A percentile compares a stretch with the other conserved stretches of the same genome.
phyloP scores from a whole-genome alignment of 2,113 vertebrate species.

The Oceanites oceanicus region DNA sequence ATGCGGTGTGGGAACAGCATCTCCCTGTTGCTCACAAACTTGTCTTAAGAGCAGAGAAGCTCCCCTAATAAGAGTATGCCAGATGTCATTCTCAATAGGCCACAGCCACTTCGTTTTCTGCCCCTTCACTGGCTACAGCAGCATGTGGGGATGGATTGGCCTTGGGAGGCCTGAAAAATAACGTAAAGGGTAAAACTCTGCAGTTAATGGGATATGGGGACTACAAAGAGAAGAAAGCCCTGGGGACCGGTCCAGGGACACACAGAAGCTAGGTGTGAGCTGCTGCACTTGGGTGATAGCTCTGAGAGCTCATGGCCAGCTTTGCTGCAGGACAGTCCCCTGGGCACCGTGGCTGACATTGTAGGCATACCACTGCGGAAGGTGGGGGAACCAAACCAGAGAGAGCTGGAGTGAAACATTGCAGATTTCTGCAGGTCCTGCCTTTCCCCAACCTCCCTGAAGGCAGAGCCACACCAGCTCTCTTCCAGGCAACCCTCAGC shows the following conservation, averaged over 20 bases:
- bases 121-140: neutral
- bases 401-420: neutral
- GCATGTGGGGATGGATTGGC: neutral
- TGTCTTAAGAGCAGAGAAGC: neutral
- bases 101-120: neutral
- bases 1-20: neutral
- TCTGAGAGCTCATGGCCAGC: neutral
- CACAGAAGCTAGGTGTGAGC: neutral
- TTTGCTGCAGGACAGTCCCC: neutral
- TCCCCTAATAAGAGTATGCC: neutral
- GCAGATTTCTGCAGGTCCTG: neutral
- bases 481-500: neutral
- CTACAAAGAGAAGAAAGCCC: neutral
- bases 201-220: neutral
- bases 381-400: neutral
- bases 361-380: neutral
- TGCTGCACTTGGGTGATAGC: neutral
- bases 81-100: neutral
- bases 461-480: neutral
- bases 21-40: neutral
- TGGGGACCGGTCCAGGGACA: no score
- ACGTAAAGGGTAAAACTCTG: neutral
- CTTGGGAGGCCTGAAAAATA: neutral
- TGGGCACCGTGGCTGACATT: neutral
- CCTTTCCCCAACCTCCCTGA: neutral